A percentile compares a stretch with the other conserved stretches of the same genome.
Conservation (phyloP, 2,888 invertebrate genomes). For the Desoria tigrina region DNA sequence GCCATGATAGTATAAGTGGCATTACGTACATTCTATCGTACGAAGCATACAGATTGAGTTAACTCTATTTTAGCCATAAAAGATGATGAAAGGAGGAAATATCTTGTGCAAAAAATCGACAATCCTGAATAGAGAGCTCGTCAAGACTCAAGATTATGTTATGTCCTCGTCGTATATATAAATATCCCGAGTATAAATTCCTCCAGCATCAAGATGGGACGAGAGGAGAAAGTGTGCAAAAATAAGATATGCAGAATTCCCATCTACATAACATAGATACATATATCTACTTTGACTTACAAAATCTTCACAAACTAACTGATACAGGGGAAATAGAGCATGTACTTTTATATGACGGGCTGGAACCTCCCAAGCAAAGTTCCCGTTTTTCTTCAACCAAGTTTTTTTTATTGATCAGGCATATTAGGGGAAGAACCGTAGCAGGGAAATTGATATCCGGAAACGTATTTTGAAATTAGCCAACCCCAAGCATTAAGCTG, state of each 20-base stretch:
- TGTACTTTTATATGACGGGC: too few species aligned
- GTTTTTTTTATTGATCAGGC: too few species aligned
- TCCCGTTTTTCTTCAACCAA: neutral
- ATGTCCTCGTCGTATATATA: neutral
- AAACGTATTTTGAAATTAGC: too few species aligned
- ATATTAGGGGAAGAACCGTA: too few species aligned
- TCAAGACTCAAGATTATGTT: neutral
- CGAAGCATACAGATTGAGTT: too few species aligned
- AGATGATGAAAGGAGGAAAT: conserved; percentile 3
- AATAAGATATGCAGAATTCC: conserved; percentile 17
- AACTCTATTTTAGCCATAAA: neutral
- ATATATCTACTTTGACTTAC: too few species aligned
- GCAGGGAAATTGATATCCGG: too few species aligned
- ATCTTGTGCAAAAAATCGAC: neutral
- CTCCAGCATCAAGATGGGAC: neutral
- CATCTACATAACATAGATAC: too few species aligned
- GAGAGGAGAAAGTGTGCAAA: neutral
- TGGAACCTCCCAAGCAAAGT: too few species aligned
- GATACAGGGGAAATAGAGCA: too few species aligned
- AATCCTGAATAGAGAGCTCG: neutral
- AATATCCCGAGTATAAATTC: neutral
- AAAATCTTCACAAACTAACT: neutral
- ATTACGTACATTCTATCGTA: neutral
- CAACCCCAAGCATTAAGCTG: too few species aligned
- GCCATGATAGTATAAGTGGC: neutral